phyloP scores from a whole-genome alignment of 1,140 invertebrate species.

The Zaprionus gabonicus region DNA sequence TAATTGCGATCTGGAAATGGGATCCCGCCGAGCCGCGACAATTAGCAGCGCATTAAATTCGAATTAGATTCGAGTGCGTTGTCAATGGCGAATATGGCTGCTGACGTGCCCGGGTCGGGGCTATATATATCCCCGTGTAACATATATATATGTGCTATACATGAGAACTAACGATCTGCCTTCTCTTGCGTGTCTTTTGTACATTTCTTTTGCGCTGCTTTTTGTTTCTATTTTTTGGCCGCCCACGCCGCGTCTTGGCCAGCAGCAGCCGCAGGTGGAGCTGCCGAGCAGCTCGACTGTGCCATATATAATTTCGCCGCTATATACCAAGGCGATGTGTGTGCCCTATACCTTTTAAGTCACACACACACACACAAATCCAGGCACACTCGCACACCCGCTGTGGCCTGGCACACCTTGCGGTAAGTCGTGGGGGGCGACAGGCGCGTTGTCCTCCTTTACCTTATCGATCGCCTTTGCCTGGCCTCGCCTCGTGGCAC shows the following conservation, averaged over 20 bases:
- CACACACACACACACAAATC: slow-evolving; percentile 19
- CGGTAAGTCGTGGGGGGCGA: slow-evolving; percentile 21
- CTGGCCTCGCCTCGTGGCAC: not conserved
- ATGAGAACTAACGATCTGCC: slow-evolving; percentile 29
- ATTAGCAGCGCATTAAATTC: slow-evolving; percentile 70
- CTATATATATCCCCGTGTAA: not conserved
- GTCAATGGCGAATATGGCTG: slow-evolving; percentile 38
- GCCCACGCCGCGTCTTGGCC: slow-evolving; percentile 20
- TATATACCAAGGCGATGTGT: slow-evolving; percentile 33
- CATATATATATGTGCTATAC: slow-evolving; percentile 4
- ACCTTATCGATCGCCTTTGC: slow-evolving; percentile 62
- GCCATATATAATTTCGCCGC: slow-evolving; percentile 65
- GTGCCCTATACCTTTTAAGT: slow-evolving; percentile 54
- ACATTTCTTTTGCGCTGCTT: slow-evolving; percentile 55
- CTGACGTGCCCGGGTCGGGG: not conserved
- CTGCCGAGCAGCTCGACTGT: slow-evolving; percentile 31
- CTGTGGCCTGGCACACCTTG: slow-evolving; percentile 59
- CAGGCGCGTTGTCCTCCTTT: slow-evolving; percentile 28
- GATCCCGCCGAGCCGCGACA: slow-evolving; percentile 27
- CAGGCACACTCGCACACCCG: slow-evolving; percentile 35
- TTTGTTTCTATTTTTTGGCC: slow-evolving; percentile 27
- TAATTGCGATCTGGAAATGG: slow-evolving; percentile 33
- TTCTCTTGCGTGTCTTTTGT: slow-evolving; percentile 67
- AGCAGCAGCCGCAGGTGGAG: slow-evolving; percentile 3
- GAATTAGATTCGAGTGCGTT: slow-evolving; percentile 55